Base-by-base conservation (phyloP, 2,797 vertebrate species). In the Spheniscus humboldti region DNA sequence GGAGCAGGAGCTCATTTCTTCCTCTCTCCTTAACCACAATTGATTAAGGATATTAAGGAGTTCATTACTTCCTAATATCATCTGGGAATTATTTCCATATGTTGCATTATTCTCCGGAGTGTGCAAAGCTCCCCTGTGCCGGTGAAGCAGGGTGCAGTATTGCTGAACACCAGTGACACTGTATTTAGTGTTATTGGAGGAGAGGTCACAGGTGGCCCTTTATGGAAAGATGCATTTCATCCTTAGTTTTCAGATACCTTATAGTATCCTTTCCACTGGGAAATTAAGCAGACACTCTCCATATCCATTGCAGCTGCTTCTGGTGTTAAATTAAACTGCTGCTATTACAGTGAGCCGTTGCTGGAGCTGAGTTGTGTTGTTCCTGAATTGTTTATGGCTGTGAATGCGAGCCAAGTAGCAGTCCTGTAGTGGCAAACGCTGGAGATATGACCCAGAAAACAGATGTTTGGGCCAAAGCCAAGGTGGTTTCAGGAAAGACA, bases 401-500 rank as follows among this genome's bases (percentile, higher is more conserved):
- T 94, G 96, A 85, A 88, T 91, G 28, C 2, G 18, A 94, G 95
- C 92, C 96, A 95, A 96, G 82, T 1, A 68, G 76, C 82, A 90
- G 69, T 84, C 43, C 79, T 94, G 68, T 23, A 66, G 82, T 57
- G 79, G 87, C 50, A 94, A 96, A 86, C 0, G 0, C 57, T 91
- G 87, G 53, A 91, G 68, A 78, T 43, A 31, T 10, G 76, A 91
- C 87, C 96, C 94, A 85, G 53, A 88, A 94, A 96, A 78, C 91
- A 97, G 95, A 95, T 95, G 95, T 94, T 94, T 96, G 96, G 85
- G 41, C 50, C 45, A 91, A 75, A 94, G 94, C 96, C 95, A 96
- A 78, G 25, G 84, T 63, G 59, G 24, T 81, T 95, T 86, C 69
- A 81, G 90, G 79, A 90, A 96, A 92, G 87, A 48, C 22, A 55